Evolutionary conservation across 2,888 invertebrate species (phyloP).

Genomic region (Drosophila antonietae): DNA sequence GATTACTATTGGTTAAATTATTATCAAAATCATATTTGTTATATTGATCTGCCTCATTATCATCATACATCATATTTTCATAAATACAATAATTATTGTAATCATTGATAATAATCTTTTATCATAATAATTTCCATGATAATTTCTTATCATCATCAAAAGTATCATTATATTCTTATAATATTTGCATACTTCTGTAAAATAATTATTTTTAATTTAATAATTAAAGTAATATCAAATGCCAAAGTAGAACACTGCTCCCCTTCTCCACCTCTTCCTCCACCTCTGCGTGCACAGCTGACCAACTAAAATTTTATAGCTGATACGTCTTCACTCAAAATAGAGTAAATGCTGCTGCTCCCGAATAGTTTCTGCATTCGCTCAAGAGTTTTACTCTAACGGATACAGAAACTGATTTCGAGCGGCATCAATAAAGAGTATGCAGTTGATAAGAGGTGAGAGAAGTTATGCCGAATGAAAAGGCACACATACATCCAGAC

Average conservation of each 20-base stretch:
- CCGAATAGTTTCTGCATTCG: neutral
- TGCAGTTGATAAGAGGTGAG: neutral
- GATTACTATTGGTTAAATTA: too few relatives aligned
- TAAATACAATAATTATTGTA: too few relatives aligned
- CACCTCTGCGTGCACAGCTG: neutral
- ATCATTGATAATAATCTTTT: too few relatives aligned
- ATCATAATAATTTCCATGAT: neutral
- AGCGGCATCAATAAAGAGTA: neutral
- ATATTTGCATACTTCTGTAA: neutral
- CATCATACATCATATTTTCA: too few relatives aligned
- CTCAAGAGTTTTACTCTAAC: neutral
- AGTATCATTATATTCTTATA: too few relatives aligned
- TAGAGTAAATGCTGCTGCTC: neutral
- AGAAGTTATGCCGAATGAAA: neutral
- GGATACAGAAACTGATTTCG: too few relatives aligned
- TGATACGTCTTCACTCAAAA: neutral
- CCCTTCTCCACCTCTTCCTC: too few relatives aligned
- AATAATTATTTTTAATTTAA: neutral
- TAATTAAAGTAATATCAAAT: neutral
- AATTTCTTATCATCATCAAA: neutral
- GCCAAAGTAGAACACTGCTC: neutral
- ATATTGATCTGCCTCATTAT: too few relatives aligned
- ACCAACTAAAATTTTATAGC: neutral
- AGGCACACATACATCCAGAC: neutral
- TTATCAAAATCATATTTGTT: too few relatives aligned